Evolutionary conservation across 2,113 vertebrate species (phyloP), one percentile per base, ranked within the genome.

Genomic region (Barnardius zonarius): DNA sequence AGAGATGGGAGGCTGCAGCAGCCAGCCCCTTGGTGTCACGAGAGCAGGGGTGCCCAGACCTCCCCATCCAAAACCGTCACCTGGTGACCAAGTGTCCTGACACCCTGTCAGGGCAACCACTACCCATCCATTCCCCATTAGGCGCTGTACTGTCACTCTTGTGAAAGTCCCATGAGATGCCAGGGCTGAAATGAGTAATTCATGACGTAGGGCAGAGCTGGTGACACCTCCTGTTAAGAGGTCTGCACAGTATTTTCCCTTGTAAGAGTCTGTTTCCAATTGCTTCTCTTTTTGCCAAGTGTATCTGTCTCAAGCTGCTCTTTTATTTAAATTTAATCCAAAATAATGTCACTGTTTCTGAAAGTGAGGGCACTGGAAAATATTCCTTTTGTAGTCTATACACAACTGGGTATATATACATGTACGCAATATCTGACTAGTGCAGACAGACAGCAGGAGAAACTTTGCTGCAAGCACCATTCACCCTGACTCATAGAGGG

Each of bases 81-180:
- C 20, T 67, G 16, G 22, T 75, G 70, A 54, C 19, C 23, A 61
- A 52, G 14, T 3, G 2, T 11, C 25, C 31, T 4, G 4, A 28
- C 33, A 70, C 0, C 10, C 14, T 0, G 4, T 25, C 0, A 7
- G 41, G 44, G 49, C 13, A 62, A 24, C 13, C 17, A 15, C 28
- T 2, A 2, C 10, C 6, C 66, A 30, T 12, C 49, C 33, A 6
- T 46, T 90, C 11, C 24, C 23, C 15, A 9, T 25, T 12, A 37
- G 68, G 16, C 1, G 0, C 9, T 54, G 30, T 44, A 16, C 18
- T 0, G 0, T 31, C n/a, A 49, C 30, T 49, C 19, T 61, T 46
- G 28, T 68, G 39, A 63, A 76, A n/a, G 16, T 77, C n/a, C 33
- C 0, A 2, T 52, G 52, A 78, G 51, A 55, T 18, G 10, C 6